phyloP scores from a whole-genome alignment of 2,888 invertebrate species.

The Eupithecia subfuscata region DNA sequence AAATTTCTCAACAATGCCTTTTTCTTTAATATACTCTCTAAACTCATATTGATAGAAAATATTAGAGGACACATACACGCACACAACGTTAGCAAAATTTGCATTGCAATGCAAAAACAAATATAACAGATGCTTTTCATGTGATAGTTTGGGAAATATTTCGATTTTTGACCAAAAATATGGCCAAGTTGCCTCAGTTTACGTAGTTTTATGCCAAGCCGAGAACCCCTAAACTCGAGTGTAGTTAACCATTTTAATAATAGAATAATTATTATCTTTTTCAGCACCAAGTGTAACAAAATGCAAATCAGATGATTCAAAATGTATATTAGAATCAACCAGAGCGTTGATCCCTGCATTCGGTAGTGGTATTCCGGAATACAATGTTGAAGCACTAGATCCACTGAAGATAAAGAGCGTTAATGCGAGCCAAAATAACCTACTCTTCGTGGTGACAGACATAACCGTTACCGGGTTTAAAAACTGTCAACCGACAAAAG shows the following conservation, averaged over 20 bases:
- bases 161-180: no score
- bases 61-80: no score
- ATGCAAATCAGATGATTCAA: conserved; percentile 59
- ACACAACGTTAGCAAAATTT: no score
- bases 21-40: no score
- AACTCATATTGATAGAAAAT: no score
- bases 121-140: no score
- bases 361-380: conserved; percentile 57
- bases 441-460: conserved; percentile 57
- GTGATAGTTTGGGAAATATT: no score
- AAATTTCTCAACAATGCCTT: no score
- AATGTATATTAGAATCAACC: conserved; percentile 59
- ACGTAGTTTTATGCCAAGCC: no score
- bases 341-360: conserved; percentile 51
- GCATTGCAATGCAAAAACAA: no score
- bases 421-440: conserved; percentile 56
- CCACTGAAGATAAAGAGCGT: conserved; percentile 56
- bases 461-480: conserved; percentile 55
- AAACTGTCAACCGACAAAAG: conserved; percentile 54
- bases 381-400: conserved; percentile 55
- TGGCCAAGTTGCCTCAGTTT: no score
- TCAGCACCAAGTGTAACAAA: conserved; percentile 56
- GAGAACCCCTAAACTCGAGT: no score
- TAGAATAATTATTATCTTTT: conserved; percentile 8
- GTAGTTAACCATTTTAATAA: neutral